Conservation (phyloP, 2,113 vertebrate species). For the Cygnus buccinator region DNA sequence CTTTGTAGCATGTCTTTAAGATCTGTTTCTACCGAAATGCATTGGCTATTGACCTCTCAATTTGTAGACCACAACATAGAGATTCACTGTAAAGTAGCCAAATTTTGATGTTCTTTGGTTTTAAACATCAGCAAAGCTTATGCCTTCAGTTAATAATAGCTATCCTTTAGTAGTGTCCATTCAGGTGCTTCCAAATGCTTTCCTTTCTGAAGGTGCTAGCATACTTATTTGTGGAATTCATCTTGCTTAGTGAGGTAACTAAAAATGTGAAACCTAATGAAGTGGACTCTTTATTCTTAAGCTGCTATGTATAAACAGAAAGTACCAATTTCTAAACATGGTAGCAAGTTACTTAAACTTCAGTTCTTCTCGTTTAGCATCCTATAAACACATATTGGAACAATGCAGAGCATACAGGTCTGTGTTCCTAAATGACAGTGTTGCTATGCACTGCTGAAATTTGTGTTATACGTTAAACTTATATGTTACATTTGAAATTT, state of each 20-base stretch:
- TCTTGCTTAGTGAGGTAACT: background rate
- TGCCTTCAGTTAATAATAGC: background rate
- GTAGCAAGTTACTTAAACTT: background rate
- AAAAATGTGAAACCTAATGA: background rate
- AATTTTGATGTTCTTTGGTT: background rate
- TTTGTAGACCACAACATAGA: background rate
- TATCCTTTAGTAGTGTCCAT: background rate
- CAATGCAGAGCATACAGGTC: background rate
- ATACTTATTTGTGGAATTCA: background rate
- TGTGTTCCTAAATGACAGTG: background rate
- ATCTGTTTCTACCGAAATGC: background rate
- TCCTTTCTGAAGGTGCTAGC: background rate
- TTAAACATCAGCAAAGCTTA: background rate
- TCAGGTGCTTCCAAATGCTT: background rate
- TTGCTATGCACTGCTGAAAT: background rate
- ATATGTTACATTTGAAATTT: background rate
- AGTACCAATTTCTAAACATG: background rate
- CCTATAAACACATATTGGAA: background rate
- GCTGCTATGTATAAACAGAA: background rate
- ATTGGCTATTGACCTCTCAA: background rate
- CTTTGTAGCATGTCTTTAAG: background rate
- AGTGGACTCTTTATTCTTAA: background rate
- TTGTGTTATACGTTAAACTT: background rate
- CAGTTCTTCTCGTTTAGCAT: background rate
- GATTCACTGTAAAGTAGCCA: background rate